Evolutionary conservation across 2,888 invertebrate species (phyloP).

Genomic region (Netelia melanura): DNA sequence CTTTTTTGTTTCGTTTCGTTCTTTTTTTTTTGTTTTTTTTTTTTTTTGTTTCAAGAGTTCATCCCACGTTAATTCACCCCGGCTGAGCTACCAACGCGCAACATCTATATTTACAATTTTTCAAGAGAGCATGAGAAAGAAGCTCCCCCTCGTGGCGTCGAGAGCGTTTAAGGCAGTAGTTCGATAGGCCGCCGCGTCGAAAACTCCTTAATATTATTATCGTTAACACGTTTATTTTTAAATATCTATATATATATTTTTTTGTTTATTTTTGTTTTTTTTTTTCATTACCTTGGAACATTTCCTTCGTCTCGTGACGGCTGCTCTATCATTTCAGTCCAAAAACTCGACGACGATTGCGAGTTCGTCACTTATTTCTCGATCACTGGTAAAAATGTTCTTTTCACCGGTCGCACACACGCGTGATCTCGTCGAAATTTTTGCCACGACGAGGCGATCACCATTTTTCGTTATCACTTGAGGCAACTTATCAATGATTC

Average conservation of each 20-base stretch:
- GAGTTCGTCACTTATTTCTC: conserved; percentile 12
- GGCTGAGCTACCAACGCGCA: conserved; percentile 66
- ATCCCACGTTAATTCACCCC: conserved; percentile 37
- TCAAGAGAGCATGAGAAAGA: conserved; percentile 31
- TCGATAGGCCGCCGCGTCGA: conserved; percentile 71
- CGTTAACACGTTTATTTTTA: conserved; percentile 51
- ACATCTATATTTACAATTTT: conserved; percentile 69
- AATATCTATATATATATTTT: neutral
- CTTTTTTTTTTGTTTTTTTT: neutral
- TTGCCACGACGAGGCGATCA: conserved; percentile 68
- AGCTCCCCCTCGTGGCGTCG: conserved; percentile 54
- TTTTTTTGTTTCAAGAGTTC: conserved; percentile 37
- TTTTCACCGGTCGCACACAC: conserved; percentile 53
- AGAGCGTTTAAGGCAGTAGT: conserved; percentile 76
- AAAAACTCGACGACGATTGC: conserved; percentile 13
- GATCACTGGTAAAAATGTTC: conserved; percentile 54
- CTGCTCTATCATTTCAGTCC: conserved; percentile 15
- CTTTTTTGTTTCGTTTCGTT: conserved; percentile 29
- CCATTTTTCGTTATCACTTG: conserved; percentile 54
- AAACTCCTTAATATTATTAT: conserved; percentile 71
- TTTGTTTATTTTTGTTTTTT: conserved; percentile 46
- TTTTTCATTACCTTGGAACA: conserved; percentile 59
- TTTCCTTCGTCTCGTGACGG: conserved; percentile 58
- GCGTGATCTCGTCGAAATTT: conserved; percentile 44
- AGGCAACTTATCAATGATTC: conserved; percentile 18